Conservation (phyloP, 2,113 vertebrate species). For the Riparia riparia region DNA sequence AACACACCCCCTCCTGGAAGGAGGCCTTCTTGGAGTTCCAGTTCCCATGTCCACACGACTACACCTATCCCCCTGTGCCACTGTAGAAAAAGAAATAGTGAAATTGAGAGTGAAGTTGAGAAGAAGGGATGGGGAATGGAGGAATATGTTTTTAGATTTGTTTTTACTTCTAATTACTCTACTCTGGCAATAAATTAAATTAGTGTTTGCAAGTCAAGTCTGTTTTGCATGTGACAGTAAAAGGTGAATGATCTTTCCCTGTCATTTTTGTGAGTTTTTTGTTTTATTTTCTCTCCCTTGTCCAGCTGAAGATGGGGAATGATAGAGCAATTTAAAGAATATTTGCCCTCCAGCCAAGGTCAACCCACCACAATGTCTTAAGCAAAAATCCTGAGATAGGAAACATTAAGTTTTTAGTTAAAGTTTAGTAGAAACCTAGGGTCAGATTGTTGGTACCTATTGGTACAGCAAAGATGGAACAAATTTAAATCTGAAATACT, state of each 20-base stretch:
- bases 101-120: not conserved
- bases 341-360: not conserved
- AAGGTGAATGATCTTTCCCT: not conserved
- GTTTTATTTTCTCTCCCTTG: not conserved
- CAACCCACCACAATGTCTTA: not conserved
- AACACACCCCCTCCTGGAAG: too few relatives aligned
- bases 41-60: too few relatives aligned
- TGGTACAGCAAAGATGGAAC: rapidly evolving
- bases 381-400: not conserved
- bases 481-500: not conserved
- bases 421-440: not conserved
- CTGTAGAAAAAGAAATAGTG: rapidly evolving
- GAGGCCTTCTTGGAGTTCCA: too few relatives aligned
- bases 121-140: rapidly evolving
- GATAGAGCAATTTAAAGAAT: not conserved
- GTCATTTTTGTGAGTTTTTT: not conserved
- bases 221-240: not conserved
- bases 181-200: not conserved
- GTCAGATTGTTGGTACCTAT: not conserved
- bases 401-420: not conserved
- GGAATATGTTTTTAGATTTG: not conserved
- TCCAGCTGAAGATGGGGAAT: not conserved
- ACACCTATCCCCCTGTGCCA: rapidly evolving
- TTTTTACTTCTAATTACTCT: not conserved
- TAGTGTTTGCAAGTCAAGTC: not conserved